These are phyloP conservation scores for Agonum fuliginosum DNA, from an alignment of 2,888 invertebrate species.

Conservation along the genomic window DNA sequence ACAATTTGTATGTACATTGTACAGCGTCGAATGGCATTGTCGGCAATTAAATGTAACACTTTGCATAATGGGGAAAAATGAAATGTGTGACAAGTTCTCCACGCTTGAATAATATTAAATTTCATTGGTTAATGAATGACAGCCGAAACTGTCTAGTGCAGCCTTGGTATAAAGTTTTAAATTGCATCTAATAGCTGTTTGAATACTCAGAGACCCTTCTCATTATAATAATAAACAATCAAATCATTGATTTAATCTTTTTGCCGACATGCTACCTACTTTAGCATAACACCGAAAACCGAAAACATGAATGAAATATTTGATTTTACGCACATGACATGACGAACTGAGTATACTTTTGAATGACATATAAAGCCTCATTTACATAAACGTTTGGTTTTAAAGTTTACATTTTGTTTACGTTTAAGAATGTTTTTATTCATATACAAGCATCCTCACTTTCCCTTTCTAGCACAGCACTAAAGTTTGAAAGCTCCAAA, in stretches of 20 bases:
- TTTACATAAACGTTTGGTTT: too few species aligned
- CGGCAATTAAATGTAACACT: background rate
- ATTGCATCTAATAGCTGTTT: constrained; percentile 35
- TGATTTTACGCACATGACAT: too few species aligned
- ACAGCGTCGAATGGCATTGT: background rate
- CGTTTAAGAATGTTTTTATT: too few species aligned
- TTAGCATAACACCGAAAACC: too few species aligned
- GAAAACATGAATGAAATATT: background rate
- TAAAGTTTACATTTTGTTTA: too few species aligned
- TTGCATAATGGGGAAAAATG: background rate
- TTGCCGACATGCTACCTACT: constrained; percentile 7
- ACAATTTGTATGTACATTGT: too few species aligned
- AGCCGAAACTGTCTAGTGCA: constrained; percentile 22
- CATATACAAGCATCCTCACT: too few species aligned
- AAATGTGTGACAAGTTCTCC: background rate
- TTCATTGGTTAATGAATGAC: constrained; percentile 17
- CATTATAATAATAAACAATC: constrained; percentile 22
- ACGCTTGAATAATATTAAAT: constrained; percentile 5
- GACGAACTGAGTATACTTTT: too few species aligned
- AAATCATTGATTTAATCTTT: background rate
- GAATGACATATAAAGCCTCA: too few species aligned
- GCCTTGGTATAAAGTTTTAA: constrained; percentile 41
- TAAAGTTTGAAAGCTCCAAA: too few species aligned
- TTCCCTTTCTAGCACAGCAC: too few species aligned
- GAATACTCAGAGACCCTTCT: constrained; percentile 4